Conservation (phyloP, 2,113 vertebrate genomes). For the Pluvianellus socialis region DNA sequence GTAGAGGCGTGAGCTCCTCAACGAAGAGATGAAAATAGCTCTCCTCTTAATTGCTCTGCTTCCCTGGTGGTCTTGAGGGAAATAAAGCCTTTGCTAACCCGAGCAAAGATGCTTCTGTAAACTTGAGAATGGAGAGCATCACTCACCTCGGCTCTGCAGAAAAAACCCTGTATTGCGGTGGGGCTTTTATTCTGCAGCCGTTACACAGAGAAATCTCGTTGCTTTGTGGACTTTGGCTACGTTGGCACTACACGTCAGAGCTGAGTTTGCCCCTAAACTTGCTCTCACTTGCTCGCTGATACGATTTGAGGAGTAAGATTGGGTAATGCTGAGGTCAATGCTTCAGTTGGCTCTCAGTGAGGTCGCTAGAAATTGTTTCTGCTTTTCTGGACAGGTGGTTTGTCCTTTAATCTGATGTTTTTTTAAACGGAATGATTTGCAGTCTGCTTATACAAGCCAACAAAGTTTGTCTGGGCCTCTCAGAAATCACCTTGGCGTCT, state of each 20-base stretch:
- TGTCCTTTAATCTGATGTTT: not conserved
- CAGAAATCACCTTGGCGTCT: not conserved
- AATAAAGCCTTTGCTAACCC: not conserved
- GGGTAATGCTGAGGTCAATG: not conserved
- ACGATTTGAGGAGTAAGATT: not conserved
- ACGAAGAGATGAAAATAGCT: constrained; percentile 2
- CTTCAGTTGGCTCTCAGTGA: not conserved
- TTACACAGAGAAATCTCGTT: not conserved
- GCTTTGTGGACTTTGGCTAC: not conserved
- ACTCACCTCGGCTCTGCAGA: not conserved
- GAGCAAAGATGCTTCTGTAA: not conserved
- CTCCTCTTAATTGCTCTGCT: constrained; percentile 54
- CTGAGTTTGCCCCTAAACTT: not conserved
- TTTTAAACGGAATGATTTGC: not conserved
- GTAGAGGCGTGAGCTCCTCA: not conserved
- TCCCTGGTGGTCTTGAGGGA: not conserved
- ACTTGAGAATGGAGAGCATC: not conserved
- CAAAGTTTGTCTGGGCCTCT: not conserved
- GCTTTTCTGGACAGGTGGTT: not conserved
- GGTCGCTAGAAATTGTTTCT: not conserved
- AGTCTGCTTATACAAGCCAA: not conserved
- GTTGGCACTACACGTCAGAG: not conserved
- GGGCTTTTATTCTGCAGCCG: not conserved
- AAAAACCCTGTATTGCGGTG: fast-evolving
- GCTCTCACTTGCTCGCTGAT: not conserved